Conservation (phyloP, 2,888 invertebrate genomes). For the Heliothis peltigera region DNA sequence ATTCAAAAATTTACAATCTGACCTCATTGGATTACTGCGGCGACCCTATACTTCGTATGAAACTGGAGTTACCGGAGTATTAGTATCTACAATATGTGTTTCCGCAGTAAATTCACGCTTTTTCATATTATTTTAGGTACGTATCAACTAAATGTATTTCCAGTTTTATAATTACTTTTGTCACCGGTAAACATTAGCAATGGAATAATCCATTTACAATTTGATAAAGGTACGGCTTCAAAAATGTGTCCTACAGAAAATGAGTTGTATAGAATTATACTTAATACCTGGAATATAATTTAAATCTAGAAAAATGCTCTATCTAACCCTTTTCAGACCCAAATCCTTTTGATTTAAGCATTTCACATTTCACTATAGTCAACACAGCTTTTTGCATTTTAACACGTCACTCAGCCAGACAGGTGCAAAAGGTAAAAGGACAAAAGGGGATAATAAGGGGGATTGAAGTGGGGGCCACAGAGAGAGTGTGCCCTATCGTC, state of each 20-base stretch:
- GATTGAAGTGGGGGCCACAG: constrained; percentile 73
- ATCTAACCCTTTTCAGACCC: constrained; percentile 5
- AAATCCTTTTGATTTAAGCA: constrained; percentile 42
- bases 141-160: too few relatives aligned
- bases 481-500: constrained; percentile 81
- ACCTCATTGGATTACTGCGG: constrained; percentile 29
- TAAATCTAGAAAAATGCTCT: constrained; percentile 5
- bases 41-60: constrained; percentile 14
- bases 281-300: neutral
- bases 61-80: neutral
- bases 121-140: neutral
- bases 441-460: constrained; percentile 80
- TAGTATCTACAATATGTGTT: constrained; percentile 1
- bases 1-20: constrained; percentile 17
- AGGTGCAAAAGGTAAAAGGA: constrained; percentile 79
- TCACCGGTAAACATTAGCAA: too few relatives aligned
- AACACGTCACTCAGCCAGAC: constrained; percentile 66
- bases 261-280: too few relatives aligned
- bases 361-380: constrained; percentile 46
- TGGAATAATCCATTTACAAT: too few relatives aligned
- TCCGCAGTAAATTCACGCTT: constrained; percentile 7
- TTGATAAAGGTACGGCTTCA: too few relatives aligned
- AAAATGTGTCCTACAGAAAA: neutral
- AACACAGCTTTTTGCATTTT: constrained; percentile 58
- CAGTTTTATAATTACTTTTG: too few relatives aligned